Evolutionary conservation across 1,140 invertebrate genomes (phyloP), one percentile per base, ranked within the genome.

Genomic region (Brachionus rubens): DNA sequence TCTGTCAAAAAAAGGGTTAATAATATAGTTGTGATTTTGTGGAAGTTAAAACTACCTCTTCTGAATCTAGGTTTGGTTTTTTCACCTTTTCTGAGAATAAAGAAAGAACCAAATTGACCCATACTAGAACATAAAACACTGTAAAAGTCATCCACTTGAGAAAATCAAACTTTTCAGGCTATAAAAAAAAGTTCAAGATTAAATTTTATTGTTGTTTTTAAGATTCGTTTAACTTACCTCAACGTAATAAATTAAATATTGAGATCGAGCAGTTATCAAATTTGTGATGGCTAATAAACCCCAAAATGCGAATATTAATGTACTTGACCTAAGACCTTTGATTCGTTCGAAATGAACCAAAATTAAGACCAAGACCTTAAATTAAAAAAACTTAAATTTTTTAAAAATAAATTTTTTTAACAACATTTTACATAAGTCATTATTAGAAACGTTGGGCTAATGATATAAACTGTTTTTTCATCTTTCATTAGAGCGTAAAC

Each of bases 321-420:
- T 72, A 16, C 68, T 72, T 54, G 68, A 72, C 41, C 50, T 72
- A 14, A 72, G 24, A 19, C 68, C 68, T 54, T 12, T 48, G 7
- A 72, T 24, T 52, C 46, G 30, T 41, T 72, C 68, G 24, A 33
- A 72, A 50, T 72, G 43, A n/a, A 30, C 3, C 19, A 72, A 14
- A 40, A 1, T 7, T 26, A 72, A 10, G 30, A 10, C 19, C 19
- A 43, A 65, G n/a, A 65, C 21, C 59, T 65, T 28, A 3, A 30
- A 33, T 28, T 28, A 59, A 59, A 40, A 48, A 48, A 6, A 36
- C 33, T 65, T 43, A n/a, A 2, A 14, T 65, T 54, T 26, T 26
- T 6, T 24, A 26, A 26, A 24, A 28, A 65, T 65, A 24, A 36
- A 0, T 24, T 65, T 14, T 30, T 21, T n/a, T 46, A 65, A 41